Evolutionary conservation across 2,888 invertebrate species (phyloP).

Genomic region (Hybos culiciformis): DNA sequence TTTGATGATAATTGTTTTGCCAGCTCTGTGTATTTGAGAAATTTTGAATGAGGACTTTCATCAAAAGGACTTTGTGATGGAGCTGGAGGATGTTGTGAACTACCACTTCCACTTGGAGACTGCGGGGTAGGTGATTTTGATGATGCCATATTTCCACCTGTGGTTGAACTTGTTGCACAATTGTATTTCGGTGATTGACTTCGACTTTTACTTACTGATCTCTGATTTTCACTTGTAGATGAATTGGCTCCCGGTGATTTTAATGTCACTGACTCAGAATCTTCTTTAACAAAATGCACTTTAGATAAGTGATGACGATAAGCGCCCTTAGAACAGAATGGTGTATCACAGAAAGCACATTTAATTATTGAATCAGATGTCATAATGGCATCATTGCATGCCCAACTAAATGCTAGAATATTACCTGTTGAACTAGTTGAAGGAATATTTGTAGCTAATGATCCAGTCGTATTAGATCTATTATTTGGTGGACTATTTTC

Average conservation of each 20-base stretch:
- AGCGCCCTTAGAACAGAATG: slow-evolving; percentile 92
- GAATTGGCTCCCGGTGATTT: slow-evolving; percentile 22
- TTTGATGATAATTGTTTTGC: slow-evolving; percentile 97
- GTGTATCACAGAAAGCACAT: slow-evolving; percentile 89
- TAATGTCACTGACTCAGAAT: slow-evolving; percentile 41
- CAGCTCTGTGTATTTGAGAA: slow-evolving; percentile 95
- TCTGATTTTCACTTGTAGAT: slow-evolving; percentile 15
- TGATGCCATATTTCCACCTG: slow-evolving; percentile 14
- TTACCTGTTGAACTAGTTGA: slow-evolving; percentile 42
- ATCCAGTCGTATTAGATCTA: slow-evolving; percentile 16
- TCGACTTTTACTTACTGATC: slow-evolving; percentile 4
- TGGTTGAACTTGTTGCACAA: slow-evolving; percentile 20
- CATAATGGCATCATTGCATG: slow-evolving; percentile 82
- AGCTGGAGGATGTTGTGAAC: slow-evolving; percentile 28
- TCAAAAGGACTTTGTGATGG: slow-evolving; percentile 51
- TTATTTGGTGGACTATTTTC: slow-evolving; percentile 41
- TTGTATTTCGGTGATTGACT: slow-evolving; percentile 15
- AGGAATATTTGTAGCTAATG: slow-evolving; percentile 23
- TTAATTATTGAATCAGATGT: slow-evolving; percentile 82
- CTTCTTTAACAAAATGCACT: slow-evolving; percentile 90
- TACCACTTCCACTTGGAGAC: slow-evolving; percentile 9
- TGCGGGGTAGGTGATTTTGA: slow-evolving; percentile 12
- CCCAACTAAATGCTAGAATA: slow-evolving; percentile 85
- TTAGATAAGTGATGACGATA: slow-evolving; percentile 92
- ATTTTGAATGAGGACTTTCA: slow-evolving; percentile 92